Evolutionary conservation across 2,797 vertebrate species (phyloP), one percentile per base, ranked within the genome.

Genomic region (Lacerta bilineata): DNA sequence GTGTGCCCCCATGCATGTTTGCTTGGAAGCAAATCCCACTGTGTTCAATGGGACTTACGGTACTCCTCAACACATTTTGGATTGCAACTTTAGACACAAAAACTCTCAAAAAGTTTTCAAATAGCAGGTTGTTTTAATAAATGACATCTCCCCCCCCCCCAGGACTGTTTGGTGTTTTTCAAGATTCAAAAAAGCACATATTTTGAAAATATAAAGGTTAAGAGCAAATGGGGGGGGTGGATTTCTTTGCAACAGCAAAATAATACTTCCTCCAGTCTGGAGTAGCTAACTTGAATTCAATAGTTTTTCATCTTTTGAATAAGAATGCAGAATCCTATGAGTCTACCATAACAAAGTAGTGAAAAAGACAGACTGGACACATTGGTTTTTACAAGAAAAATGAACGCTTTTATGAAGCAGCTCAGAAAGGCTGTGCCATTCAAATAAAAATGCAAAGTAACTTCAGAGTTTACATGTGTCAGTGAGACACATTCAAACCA

Each of bases 181-280:
- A 89, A 91, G 76, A 91, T 61, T 75, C 76, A 41, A 85, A 88
- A 79, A 83, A 90, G 23, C 91, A n/a, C 93, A 91, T 23, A 87
- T 84, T n/a, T 84, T 83, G 87, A 92, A 85, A 78, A 91, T 11
- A 46, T 39, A 27, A 33, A 46, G 75, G 64, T 89, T 87, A 92
- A 93, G 76, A 83, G 79, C 84, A 92, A 92, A 89, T 87, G 92
- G 87, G 88, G 91, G 91, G 27, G 85, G 87, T 83, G 27, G 90
- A 94, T 91, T 91, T 85, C 91, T 94, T 85, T 84, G 80, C 83
- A 82, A 90, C 87, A 93, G 90, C 91, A 95, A 94, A 94, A 90
- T 75, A 90, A 75, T 83, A 92, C 87, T 90, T 94, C 87, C 80
- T 89, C 74, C 90, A 72, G 50, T 78, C 33, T 59, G 72, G 2